Conservation (phyloP, 1,140 invertebrate species). For the Penaeus indicus region DNA sequence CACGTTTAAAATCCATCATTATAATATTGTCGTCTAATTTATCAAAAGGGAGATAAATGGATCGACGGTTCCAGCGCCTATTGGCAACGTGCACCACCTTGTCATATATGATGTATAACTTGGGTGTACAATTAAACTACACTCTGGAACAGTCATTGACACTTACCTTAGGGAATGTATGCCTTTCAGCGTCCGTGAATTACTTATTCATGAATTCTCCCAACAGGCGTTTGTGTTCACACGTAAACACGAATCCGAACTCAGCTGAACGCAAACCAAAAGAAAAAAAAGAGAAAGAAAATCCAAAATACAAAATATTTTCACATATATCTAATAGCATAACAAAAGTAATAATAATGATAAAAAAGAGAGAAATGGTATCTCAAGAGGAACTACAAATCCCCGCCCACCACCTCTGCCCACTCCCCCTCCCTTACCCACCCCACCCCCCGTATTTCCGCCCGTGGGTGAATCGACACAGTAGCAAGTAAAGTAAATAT, state of each 20-base stretch:
- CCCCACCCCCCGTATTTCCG: no score
- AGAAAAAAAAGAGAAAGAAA: neutral
- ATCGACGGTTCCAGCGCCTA: neutral
- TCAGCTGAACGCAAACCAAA: neutral
- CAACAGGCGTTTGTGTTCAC: neutral
- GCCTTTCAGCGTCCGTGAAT: slow-evolving; percentile 1
- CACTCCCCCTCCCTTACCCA: no score
- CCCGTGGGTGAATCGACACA: slow-evolving; percentile 5
- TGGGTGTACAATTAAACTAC: slow-evolving; percentile 29
- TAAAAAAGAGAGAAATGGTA: no score
- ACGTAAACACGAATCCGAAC: neutral
- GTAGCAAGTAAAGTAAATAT: slow-evolving; percentile 37
- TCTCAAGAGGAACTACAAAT: no score
- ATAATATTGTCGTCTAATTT: no score
- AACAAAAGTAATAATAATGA: no score
- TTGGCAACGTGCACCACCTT: neutral
- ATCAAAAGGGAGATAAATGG: no score
- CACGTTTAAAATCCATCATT: no score
- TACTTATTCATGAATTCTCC: slow-evolving; percentile 21
- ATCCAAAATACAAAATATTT: no score
- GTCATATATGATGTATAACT: slow-evolving; percentile 18
- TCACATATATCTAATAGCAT: no score
- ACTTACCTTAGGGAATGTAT: neutral
- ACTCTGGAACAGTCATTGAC: slow-evolving; percentile 20
- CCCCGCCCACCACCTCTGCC: no score